Conservation (phyloP, 2,797 vertebrate genomes). For the Coreius guichenoti region DNA sequence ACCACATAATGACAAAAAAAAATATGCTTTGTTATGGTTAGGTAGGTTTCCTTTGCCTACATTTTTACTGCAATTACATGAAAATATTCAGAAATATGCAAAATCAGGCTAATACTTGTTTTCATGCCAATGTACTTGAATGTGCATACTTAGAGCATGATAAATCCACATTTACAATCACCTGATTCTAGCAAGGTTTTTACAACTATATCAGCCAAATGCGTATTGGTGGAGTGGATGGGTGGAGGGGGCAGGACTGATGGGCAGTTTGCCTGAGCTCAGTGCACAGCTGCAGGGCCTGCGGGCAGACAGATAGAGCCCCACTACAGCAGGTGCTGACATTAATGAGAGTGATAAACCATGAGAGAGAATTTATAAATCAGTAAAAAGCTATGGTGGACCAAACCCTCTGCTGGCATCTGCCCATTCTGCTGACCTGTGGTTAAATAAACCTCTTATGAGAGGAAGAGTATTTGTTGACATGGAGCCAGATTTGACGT, state of each 20-base stretch:
- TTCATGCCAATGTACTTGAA: neutral
- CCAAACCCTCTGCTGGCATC: slow-evolving; percentile 48
- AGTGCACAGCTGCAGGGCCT: slow-evolving; percentile 43
- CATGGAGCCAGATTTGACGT: slow-evolving; percentile 38
- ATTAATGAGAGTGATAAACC: slow-evolving; percentile 62
- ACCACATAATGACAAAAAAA: neutral
- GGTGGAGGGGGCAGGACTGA: slow-evolving; percentile 22
- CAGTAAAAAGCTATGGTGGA: slow-evolving; percentile 53
- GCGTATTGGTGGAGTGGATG: slow-evolving; percentile 38
- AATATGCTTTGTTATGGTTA: neutral
- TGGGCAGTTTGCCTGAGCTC: slow-evolving; percentile 36
- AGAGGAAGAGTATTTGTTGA: slow-evolving; percentile 35
- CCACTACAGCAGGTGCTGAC: slow-evolving; percentile 50
- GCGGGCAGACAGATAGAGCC: slow-evolving; percentile 47
- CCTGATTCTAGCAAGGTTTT: slow-evolving; percentile 5
- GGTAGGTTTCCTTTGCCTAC: neutral
- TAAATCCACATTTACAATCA: slow-evolving; percentile 2
- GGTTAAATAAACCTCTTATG: slow-evolving; percentile 44
- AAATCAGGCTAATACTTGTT: neutral
- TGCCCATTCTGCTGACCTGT: slow-evolving; percentile 36
- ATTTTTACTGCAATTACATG: neutral
- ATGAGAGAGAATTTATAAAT: slow-evolving; percentile 55
- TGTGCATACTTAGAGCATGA: neutral
- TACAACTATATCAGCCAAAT: slow-evolving; percentile 14
- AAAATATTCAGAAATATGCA: neutral